Base-by-base conservation (phyloP, 2,797 vertebrate genomes). In the Geotrypetes seraphini region DNA sequence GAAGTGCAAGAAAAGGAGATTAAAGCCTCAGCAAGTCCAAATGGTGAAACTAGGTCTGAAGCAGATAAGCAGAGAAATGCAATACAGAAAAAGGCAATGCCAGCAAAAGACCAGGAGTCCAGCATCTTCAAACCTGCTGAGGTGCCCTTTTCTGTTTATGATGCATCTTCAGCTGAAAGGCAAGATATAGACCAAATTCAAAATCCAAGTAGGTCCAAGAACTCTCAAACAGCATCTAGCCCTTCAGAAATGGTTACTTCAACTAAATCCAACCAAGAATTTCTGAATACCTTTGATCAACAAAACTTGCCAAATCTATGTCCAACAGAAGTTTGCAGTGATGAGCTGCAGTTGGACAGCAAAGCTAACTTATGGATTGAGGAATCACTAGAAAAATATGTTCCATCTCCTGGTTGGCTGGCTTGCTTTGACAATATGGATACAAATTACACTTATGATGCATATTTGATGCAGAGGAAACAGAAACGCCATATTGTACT, bases 221-320 rank as follows among this genome's bases (percentile, higher is more conserved):
- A 35, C 5, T 32, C 43, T 40, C 57, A 47, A 8, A 66, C 69
- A 25, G 50, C 57, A 14, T 35, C 50, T 7, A 34, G 32, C 29
- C 45, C 48, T 27, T 21, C 11, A 47, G 69, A 42, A 8, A 60
- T 54, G 45, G 26, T 27, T 33, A 61, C 50, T 25, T 34, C 57
- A 1, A 29, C 52, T 47, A 50, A 57, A 22, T 47, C 61, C 32
- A 20, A 31, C 12, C 25, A 48, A 33, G 69, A 69, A 40, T 54
- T 39, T 24, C 52, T 22, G 20, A 49, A 25, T 6, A 50, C 66
- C 31, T 27, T 53, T 12, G 43, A 20, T 37, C 46, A 63, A 30
- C 56, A 63, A 40, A 56, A 64, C 12, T 69, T 59, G 23, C 8
- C 52, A 32, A 66, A 36, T 26, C n/a, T n/a, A n/a, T n/a, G n/a